Evolutionary conservation across 2,797 vertebrate species (phyloP), one percentile per base, ranked within the genome.

Genomic region (Cynodonichthys magdalenae): DNA sequence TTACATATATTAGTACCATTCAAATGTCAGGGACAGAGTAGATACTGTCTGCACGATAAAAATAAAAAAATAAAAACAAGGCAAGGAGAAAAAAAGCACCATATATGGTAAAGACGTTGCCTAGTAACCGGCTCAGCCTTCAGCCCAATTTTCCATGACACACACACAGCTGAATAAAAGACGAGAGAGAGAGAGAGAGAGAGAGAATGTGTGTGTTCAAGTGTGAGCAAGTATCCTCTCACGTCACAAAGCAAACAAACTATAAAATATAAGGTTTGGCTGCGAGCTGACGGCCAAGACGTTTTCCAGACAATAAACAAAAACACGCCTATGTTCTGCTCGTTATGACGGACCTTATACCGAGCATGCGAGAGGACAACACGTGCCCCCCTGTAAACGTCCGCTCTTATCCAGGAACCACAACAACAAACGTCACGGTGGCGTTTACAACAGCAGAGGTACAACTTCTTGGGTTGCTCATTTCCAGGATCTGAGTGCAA

Each of bases 141-240:
- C 92, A 89, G 83, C 88, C 87, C 60, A 90, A 91, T 93, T 95
- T 95, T 95, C 94, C 94, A 94, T 94, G 91, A 94, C 93, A 94
- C 90, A 80, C 77, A 42, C 66, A 79, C 66, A 78, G 71, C 65
- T 77, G 80, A 89, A 82, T 61, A 79, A 66, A 71, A 81, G 81
- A 79, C 74, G 46, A 64, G 85, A 87, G 89, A 66, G 55, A 59
- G 24, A 59, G 59, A 44, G 52, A 50, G 62, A 52, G 57, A 70
- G 36, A 57, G 29, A 50, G 6, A 31, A 5, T 59, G 24, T 54
- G 41, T 52, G 41, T 15, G 19, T 45, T 84, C 80, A 58, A 77
- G 88, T 79, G 69, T 63, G 75, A 85, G 69, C 84, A 82, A 62
- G 82, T 86, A 75, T 79, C 70, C 70, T 60, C 64, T 80, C 59